Conservation (phyloP, 2,797 vertebrate genomes). For the Anableps anableps region DNA sequence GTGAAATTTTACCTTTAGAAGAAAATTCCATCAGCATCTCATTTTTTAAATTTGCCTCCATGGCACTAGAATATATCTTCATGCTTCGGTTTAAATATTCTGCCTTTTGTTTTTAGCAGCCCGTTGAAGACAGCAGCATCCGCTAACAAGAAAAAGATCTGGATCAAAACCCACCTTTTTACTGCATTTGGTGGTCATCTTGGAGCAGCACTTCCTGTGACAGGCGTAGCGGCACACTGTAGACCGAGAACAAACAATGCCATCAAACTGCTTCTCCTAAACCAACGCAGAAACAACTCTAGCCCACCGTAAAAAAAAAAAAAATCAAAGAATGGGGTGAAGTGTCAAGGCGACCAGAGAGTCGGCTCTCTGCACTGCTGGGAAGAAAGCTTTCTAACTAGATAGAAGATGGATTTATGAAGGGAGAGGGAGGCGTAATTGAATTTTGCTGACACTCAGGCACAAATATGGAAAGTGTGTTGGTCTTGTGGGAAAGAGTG, state of each 20-base stretch:
- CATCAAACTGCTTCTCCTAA: background rate
- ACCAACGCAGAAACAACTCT: background rate
- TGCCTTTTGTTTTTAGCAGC: background rate
- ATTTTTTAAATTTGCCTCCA: background rate
- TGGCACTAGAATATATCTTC: background rate
- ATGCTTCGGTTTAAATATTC: background rate
- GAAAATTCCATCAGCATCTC: background rate
- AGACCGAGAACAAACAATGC: conserved; percentile 65
- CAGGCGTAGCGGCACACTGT: conserved; percentile 98
- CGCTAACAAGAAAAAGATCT: conserved; percentile 8
- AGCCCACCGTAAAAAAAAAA: background rate
- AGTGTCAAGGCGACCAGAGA: background rate
- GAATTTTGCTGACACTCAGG: conserved; percentile 40
- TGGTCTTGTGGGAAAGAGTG: conserved; percentile 9
- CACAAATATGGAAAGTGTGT: conserved; percentile 24
- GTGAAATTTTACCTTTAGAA: too few relatives aligned
- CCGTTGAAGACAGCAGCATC: background rate
- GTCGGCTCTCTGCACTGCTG: conserved; percentile 10
- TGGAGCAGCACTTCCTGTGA: conserved; percentile 97
- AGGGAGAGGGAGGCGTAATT: conserved; percentile 48
- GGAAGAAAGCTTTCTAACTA: conserved; percentile 42
- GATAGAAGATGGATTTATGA: conserved; percentile 59
- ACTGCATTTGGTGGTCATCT: conserved; percentile 92
- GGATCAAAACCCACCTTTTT: conserved; percentile 90
- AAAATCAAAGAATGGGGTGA: background rate